These are phyloP conservation scores for Tribolium madens DNA, from an alignment of 1,140 invertebrate genomes.

Conservation along the genomic window DNA sequence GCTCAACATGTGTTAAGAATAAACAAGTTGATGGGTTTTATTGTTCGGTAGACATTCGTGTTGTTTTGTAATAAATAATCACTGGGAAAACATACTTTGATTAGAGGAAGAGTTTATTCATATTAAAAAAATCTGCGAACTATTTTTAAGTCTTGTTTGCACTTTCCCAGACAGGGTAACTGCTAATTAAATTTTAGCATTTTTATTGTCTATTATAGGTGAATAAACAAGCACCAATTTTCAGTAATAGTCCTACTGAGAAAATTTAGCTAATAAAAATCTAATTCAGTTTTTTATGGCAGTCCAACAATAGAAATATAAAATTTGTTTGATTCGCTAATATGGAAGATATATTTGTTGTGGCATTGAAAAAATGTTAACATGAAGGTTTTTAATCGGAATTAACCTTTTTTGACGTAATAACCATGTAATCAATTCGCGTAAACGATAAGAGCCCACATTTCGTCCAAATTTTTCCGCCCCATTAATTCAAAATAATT, in stretches of 20 bases:
- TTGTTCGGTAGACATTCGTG: not conserved
- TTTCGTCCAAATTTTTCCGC: slow-evolving; percentile 5
- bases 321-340: not conserved
- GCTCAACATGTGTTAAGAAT: not conserved
- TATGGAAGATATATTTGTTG: not conserved
- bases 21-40: no score
- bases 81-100: not conserved
- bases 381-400: slow-evolving; percentile 7
- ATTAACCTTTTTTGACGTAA: slow-evolving; percentile 23
- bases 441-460: slow-evolving; percentile 2
- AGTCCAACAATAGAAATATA: not conserved
- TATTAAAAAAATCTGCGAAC: no score
- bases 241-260: no score
- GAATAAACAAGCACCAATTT: no score
- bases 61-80: not conserved
- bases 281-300: not conserved
- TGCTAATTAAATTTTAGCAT: no score
- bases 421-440: not conserved
- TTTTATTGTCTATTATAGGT: no score
- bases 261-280: no score
- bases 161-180: no score
- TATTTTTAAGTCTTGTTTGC: no score
- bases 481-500: not conserved
- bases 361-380: slow-evolving; percentile 25
- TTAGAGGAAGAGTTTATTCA: not conserved